phyloP scores from a whole-genome alignment of 2,113 vertebrate species.

The Natator depressus region DNA sequence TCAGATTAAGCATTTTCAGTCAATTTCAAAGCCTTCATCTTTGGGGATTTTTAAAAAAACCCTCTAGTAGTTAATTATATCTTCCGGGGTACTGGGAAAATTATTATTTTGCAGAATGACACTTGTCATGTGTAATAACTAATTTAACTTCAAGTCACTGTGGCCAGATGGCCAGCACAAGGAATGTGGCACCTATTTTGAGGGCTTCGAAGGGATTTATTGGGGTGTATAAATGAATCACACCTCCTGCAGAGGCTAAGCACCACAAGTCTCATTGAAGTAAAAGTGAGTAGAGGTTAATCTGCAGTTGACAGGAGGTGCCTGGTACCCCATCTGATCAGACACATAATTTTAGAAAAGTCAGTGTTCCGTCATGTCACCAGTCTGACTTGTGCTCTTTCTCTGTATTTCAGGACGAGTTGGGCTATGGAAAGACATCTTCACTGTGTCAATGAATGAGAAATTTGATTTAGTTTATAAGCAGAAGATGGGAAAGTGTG shows the following conservation, averaged over 20 bases:
- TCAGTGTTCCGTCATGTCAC: not conserved
- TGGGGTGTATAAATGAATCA: not conserved
- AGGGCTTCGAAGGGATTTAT: not conserved
- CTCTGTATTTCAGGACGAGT: constrained; percentile 87
- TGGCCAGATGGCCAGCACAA: not conserved
- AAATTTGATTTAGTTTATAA: constrained; percentile 95
- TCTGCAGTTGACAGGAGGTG: not conserved
- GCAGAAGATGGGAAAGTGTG: constrained; percentile 98
- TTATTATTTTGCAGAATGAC: not conserved
- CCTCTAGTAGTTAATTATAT: not conserved
- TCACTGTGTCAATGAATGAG: constrained; percentile 99
- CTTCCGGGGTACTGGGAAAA: not conserved
- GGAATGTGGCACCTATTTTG: not conserved
- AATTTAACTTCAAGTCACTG: not conserved
- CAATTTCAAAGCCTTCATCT: not conserved
- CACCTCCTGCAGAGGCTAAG: not conserved
- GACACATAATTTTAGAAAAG: not conserved
- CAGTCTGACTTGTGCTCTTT: constrained; percentile 25
- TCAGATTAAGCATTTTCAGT: not conserved
- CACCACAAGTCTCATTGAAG: not conserved
- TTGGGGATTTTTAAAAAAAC: not conserved
- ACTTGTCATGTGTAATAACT: not conserved
- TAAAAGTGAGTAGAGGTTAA: not conserved
- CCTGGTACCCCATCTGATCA: not conserved
- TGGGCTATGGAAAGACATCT: constrained; percentile 97